Percentiles rank a stretch among this genome's conserved stretches.
Evolutionary conservation across 37 sponge, comb jelly and placozoan species (phyloP).

Genomic region (Spongilla lacustris): DNA sequence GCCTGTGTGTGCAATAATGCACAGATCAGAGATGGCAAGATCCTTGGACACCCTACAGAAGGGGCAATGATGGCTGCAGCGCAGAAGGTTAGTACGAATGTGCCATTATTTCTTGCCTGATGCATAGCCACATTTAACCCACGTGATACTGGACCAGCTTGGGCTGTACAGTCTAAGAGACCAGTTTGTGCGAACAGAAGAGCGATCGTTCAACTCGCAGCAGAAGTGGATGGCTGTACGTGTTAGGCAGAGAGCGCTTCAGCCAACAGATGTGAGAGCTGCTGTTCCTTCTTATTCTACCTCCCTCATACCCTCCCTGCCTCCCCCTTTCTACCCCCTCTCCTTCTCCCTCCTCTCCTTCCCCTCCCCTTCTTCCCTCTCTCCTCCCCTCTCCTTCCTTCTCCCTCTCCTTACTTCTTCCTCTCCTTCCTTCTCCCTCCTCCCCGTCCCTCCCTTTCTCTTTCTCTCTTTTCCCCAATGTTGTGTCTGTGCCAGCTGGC

Average conservation of each 20-base stretch:
- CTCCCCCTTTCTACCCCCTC: neutral
- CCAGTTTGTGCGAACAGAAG: slow-evolving; percentile 70
- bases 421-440: neutral
- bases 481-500: too few relatives aligned
- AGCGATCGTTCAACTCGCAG: slow-evolving; percentile 90
- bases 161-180: slow-evolving; percentile 64
- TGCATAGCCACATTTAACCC: neutral
- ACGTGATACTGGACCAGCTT: slow-evolving; percentile 16
- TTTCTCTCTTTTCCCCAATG: neutral
- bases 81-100: slow-evolving; percentile 46
- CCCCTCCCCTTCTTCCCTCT: neutral
- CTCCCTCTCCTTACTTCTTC: neutral
- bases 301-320: too few relatives aligned
- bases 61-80: slow-evolving; percentile 81
- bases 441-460: neutral
- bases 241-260: slow-evolving; percentile 24
- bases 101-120: slow-evolving; percentile 10
- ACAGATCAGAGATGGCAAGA: slow-evolving; percentile 64
- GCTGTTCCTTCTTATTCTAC: neutral
- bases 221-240: slow-evolving; percentile 96
- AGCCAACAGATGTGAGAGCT: slow-evolving; percentile 41
- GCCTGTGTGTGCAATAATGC: slow-evolving; percentile 95
- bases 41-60: slow-evolving; percentile 93
- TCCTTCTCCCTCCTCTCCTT: neutral
- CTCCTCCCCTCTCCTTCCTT: neutral